These are phyloP conservation scores for Chloromyia formosa DNA, from an alignment of 2,888 invertebrate genomes.

Conservation along the genomic window DNA sequence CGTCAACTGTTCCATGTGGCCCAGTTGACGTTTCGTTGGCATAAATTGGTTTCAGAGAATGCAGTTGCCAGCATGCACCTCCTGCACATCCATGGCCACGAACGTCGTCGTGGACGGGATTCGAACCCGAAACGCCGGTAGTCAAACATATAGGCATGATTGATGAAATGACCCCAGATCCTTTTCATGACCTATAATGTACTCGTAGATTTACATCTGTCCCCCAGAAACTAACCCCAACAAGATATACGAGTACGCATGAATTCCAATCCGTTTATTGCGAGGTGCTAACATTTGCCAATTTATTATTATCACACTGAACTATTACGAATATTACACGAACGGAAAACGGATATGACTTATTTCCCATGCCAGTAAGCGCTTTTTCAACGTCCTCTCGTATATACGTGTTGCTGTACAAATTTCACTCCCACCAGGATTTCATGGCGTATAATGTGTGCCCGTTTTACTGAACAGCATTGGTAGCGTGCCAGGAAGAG, in stretches of 20 bases:
- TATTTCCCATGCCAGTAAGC: conserved; percentile 32
- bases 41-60: no score
- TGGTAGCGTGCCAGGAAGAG: conserved; percentile 37
- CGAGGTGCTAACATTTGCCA: conserved; percentile 25
- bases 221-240: background rate
- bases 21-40: no score
- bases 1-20: no score
- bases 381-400: conserved; percentile 11
- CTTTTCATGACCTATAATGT: no score
- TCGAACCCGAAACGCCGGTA: no score
- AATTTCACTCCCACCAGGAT: conserved; percentile 4
- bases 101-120: no score
- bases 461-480: background rate
- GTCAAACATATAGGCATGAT: no score
- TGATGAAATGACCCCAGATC: no score
- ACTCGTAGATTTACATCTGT: no score
- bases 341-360: conserved; percentile 44
- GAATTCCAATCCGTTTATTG: conserved; percentile 8
- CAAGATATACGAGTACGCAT: conserved; percentile 14
- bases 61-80: no score
- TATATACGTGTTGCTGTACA: background rate
- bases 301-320: conserved; percentile 23
- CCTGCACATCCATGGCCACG: no score
- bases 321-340: conserved; percentile 1
- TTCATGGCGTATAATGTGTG: background rate